Base-by-base conservation (phyloP, 1,140 invertebrate species). In the Samia ricini region DNA sequence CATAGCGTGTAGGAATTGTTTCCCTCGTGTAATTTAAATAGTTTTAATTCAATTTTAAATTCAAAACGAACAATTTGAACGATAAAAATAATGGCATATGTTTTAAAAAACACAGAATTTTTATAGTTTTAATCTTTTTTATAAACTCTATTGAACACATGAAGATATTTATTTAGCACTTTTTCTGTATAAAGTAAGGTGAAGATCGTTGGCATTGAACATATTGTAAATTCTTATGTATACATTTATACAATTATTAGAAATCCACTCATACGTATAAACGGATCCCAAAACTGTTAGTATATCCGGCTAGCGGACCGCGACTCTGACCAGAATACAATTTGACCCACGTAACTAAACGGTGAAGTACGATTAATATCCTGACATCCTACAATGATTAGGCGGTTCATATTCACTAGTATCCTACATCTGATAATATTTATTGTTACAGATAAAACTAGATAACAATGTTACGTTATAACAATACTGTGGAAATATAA, bases 261-360 rank as follows among this genome's bases (percentile, higher is more conserved):
- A 71, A 71, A 65, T 52, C 67, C 61, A 71, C 64, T 10, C 63
- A 66, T 66, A 48, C 36, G 24, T 33, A 23, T 58, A 67, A 55
- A 58, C 33, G 15, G 1, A 42, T 70, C 66, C 67, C 68, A 72
- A 73, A 79, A 71, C 66, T 59, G 66, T 74, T 77, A 72, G 76
- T 83, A n/a, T n/a, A 76, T 83, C 81, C 81, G 81, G 78, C 70
- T 79, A 81, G 75, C 78, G 78, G 69, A 66, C 72, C 52, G 51
- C 51, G 56, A 60, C 64, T 64, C 55, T 66, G 64, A 71, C 65
- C 68, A 69, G 72, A 66, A 81, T 69, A 66, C 63, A 63, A 59
- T 58, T 19, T 63, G 57, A 60, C 60, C 70, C 63, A 66, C 64
- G 68, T 67, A 66, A 60, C 76, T 26, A 26, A 51, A 36, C 63